These are phyloP conservation scores for Bucorvus abyssinicus DNA, from an alignment of 2,797 vertebrate genomes.

Conservation along the genomic window DNA sequence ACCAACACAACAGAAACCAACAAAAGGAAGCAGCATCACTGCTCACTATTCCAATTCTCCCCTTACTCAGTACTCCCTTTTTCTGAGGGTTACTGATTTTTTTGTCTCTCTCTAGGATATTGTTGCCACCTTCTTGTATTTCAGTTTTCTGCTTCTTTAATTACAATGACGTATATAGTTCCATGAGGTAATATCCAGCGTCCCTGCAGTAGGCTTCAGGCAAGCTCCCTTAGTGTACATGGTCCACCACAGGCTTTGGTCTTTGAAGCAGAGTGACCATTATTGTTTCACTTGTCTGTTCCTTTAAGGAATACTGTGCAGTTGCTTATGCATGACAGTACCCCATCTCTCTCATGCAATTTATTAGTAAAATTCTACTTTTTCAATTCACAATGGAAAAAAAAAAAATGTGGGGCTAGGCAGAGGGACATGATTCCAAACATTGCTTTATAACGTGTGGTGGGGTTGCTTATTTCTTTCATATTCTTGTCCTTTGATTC, in stretches of 20 bases:
- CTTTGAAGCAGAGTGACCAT: neutral
- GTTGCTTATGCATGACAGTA: neutral
- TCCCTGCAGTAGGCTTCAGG: neutral
- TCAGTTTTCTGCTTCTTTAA: neutral
- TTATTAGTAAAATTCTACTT: neutral
- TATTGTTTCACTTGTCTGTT: neutral
- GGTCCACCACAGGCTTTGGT: neutral
- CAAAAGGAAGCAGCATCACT: neutral
- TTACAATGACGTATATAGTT: neutral
- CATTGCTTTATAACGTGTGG: rapidly evolving
- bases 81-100: neutral
- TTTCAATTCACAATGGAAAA: too few species aligned
- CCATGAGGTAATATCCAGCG: neutral
- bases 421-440: neutral
- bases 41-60: neutral
- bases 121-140: neutral
- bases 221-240: neutral
- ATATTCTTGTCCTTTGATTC: neutral
- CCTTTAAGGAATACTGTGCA: neutral
- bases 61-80: neutral
- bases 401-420: neutral
- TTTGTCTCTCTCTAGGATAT: neutral
- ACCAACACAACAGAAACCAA: neutral
- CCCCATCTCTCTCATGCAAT: neutral
- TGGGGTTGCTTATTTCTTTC: neutral